These are phyloP conservation scores for Aurelia aurita DNA, from an alignment of 30 jellyfish, hydroid and myxozoan genomes.

Conservation along the genomic window DNA sequence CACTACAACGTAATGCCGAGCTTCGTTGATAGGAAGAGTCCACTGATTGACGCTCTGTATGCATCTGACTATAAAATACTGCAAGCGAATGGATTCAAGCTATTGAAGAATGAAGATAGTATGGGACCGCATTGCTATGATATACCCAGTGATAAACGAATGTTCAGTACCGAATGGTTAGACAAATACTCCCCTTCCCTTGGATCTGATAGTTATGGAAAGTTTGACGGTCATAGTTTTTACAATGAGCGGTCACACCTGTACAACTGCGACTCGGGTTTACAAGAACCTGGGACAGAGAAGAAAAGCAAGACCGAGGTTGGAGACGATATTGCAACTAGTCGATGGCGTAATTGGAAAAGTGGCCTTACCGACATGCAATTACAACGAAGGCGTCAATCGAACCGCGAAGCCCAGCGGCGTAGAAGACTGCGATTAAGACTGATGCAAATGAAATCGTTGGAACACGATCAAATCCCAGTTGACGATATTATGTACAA, in stretches of 20 bases:
- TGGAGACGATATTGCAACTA: conserved; percentile 9
- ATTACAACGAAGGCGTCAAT: conserved; percentile 89
- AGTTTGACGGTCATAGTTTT: neutral
- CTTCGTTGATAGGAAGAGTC: conserved; percentile 4
- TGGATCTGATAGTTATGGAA: neutral
- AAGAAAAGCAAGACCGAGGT: neutral
- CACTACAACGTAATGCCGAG: neutral
- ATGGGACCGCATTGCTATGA: neutral
- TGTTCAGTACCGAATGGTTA: neutral
- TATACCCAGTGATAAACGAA: neutral
- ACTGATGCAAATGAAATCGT: conserved; percentile 57
- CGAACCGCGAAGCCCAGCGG: conserved; percentile 98
- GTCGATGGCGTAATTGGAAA: conserved; percentile 70
- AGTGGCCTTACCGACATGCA: conserved; percentile 81
- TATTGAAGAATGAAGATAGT: neutral
- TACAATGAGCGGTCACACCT: neutral
- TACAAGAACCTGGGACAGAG: neutral
- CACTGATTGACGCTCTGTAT: conserved; percentile 48
- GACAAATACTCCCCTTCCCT: neutral
- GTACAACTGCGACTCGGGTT: neutral
- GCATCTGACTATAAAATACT: conserved; percentile 51
- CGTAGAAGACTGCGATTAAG: conserved; percentile 91
- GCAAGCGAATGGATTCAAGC: conserved; percentile 47
- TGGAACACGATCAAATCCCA: conserved; percentile 50
- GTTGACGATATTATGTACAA: conserved; percentile 54